Base-by-base conservation (phyloP, 2,888 invertebrate species). In the Alloscopus bannaensis region DNA sequence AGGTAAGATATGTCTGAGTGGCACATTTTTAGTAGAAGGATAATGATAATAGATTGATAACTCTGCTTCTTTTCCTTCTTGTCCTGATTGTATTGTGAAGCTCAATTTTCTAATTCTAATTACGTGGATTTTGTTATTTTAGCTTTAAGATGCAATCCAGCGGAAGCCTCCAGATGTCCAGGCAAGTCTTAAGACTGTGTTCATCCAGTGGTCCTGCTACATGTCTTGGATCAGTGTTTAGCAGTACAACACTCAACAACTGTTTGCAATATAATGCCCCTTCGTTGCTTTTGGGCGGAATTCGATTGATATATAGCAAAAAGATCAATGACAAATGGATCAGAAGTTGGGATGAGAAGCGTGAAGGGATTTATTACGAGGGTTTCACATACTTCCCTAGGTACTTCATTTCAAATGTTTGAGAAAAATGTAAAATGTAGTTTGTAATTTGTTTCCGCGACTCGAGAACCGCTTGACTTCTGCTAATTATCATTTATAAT, bases 301-400 rank as follows among this genome's bases (percentile, higher is more conserved):
- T 81, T n/a, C 72, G 81, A 13, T 65, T 16, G 11, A 62, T 22
- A 22, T 72, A 50, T 50, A 36, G 73, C 0, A 81, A 70, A 16
- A 68, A 20, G n/a, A 0, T 8, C 1, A 70, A 64, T 20, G 1
- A 1, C 0, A 40, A 59, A 65, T 64, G 36, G n/a, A 18, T 24
- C 6, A 47, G 18, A 31, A 55, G 22, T 16, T 22, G 13, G 18
- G 55, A 42, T 22, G 28, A 20, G 31, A 36, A 59, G 4, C 40
- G 50, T 1, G 64, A 66, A 24, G 90, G 89, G 6, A 90, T 92
- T 52, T 90, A 90, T 84, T 93, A 92, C 87, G 87, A 86, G 26
- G 86, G 87, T 1, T 86, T 90, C 47, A 88, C 87, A 2, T 90
- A 89, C 86, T 93, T 92, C 87, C 93, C 93, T 47, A 90, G 91